These are phyloP conservation scores for Melanophora roralis DNA, from an alignment of 2,888 invertebrate genomes.

Conservation along the genomic window DNA sequence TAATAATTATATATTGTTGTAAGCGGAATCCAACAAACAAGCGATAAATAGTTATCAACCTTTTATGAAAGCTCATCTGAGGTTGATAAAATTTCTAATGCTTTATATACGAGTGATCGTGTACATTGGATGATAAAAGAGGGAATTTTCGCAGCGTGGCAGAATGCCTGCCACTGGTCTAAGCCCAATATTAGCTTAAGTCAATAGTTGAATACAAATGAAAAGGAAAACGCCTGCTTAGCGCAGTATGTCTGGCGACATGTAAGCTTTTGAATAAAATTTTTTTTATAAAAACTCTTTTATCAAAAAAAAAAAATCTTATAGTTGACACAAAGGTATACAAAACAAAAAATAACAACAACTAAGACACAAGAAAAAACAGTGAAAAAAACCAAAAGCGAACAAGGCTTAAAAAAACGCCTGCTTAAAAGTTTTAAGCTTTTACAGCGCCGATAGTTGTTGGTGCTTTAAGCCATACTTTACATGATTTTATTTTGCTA, in stretches of 20 bases:
- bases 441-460: constrained; percentile 1
- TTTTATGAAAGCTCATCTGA: no score
- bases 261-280: constrained; percentile 50
- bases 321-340: constrained; percentile 28
- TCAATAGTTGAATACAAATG: neutral
- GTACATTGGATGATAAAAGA: no score
- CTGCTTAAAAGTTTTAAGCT: constrained; percentile 39
- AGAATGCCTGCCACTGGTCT: no score
- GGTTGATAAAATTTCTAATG: no score
- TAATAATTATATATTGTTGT: no score
- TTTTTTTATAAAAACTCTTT: constrained; percentile 9
- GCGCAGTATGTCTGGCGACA: constrained; percentile 55
- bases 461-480: constrained; percentile 37
- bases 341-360: constrained; percentile 37
- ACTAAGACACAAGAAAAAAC: no score
- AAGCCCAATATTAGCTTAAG: no score
- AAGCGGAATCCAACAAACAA: no score
- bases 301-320: constrained; percentile 49
- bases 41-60: no score
- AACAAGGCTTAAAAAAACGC: constrained; percentile 30
- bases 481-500: constrained; percentile 38
- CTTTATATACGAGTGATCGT: no score
- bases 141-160: no score
- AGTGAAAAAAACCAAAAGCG: neutral
- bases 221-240: constrained; percentile 10